A percentile compares a stretch with the other conserved stretches of the same genome.
Evolutionary conservation across 2,888 invertebrate species (phyloP).

Genomic region (Drosophila pseudotakahashii): DNA sequence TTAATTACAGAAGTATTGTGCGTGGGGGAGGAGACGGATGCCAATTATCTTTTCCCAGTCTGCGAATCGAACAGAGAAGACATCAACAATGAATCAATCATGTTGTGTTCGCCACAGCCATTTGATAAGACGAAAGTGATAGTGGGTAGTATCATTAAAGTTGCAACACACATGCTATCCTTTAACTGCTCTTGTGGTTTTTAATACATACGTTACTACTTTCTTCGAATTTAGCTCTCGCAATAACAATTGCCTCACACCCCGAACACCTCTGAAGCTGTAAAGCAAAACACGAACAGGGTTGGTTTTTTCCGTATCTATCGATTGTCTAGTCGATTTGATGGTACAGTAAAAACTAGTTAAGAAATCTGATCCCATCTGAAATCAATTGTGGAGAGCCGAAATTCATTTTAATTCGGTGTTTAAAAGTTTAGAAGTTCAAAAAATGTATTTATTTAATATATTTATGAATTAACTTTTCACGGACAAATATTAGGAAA

Average conservation of each 20-base stretch:
- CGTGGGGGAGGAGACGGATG: constrained; percentile 16
- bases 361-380: too few species aligned
- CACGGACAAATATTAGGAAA: too few species aligned
- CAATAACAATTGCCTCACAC: constrained; percentile 27
- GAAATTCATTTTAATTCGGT: too few species aligned
- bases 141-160: neutral
- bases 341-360: constrained; percentile 1
- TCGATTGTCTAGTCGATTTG: constrained; percentile 17
- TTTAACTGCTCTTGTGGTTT: neutral
- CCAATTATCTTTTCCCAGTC: constrained; percentile 30
- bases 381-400: too few species aligned
- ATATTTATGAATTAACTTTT: too few species aligned
- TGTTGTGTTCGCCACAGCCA: constrained; percentile 10
- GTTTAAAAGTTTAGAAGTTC: too few species aligned
- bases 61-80: constrained; percentile 22
- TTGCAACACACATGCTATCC: neutral
- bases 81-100: constrained; percentile 43
- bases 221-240: neutral
- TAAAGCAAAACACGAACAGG: constrained; percentile 7
- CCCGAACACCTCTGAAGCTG: constrained; percentile 10
- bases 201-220: constrained; percentile 25
- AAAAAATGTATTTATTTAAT: neutral
- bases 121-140: constrained; percentile 19
- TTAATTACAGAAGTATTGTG: constrained; percentile 2
- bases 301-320: constrained; percentile 6